These are phyloP conservation scores for Phyllotis vaccarum DNA, from an alignment of 2,797 vertebrate genomes.

Conservation along the genomic window DNA sequence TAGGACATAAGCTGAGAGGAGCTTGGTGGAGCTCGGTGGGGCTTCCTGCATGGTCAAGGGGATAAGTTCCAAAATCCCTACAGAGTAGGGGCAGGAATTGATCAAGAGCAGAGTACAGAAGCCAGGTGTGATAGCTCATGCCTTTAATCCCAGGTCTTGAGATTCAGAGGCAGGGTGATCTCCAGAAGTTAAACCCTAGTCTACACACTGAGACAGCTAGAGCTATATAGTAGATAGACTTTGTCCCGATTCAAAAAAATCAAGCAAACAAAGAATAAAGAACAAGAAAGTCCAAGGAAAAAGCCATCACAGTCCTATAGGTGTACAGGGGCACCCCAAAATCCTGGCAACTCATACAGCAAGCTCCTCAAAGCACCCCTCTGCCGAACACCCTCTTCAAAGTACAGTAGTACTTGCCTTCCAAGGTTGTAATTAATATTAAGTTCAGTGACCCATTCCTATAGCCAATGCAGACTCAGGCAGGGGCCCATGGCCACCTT, in stretches of 20 bases:
- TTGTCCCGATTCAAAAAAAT: not conserved
- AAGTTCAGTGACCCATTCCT: fast-evolving
- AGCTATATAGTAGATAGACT: not conserved
- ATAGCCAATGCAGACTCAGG: fast-evolving
- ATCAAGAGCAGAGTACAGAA: too few species aligned
- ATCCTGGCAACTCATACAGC: too few species aligned
- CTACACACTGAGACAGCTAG: not conserved
- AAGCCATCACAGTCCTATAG: too few species aligned
- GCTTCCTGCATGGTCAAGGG: too few species aligned
- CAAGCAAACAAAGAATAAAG: not conserved
- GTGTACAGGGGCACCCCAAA: not conserved
- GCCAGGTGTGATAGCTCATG: not conserved
- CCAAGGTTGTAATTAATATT: not conserved
- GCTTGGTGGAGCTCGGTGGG: too few species aligned
- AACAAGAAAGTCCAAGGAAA: not conserved
- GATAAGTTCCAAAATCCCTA: not conserved
- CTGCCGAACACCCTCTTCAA: too few species aligned
- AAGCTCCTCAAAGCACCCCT: not conserved
- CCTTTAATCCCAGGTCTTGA: not conserved
- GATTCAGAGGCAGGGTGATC: not conserved
- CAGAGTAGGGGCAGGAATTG: not conserved
- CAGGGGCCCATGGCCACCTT: fast-evolving
- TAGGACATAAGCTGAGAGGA: not conserved
- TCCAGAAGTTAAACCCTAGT: not conserved
- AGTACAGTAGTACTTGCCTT: not conserved